These are phyloP conservation scores for Denticeps clupeoides DNA, from an alignment of 2,797 vertebrate species.

Conservation along the genomic window DNA sequence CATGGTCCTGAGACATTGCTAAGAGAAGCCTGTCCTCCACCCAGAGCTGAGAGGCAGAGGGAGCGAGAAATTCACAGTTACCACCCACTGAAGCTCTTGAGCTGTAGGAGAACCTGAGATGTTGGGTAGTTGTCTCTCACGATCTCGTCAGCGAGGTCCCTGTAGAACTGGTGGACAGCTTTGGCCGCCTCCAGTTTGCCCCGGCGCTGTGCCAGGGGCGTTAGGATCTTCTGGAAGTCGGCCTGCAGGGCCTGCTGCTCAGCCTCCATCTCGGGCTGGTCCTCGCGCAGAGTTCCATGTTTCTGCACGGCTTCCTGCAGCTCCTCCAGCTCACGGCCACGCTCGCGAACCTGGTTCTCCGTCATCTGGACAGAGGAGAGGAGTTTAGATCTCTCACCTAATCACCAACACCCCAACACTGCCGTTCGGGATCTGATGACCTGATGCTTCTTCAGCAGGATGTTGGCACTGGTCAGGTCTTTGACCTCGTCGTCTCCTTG, in stretches of 20 bases:
- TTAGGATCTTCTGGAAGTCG: constrained; percentile 73
- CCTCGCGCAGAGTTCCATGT: constrained; percentile 48
- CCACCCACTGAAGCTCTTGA: background rate
- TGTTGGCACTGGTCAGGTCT: constrained; percentile 85
- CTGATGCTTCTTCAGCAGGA: constrained; percentile 84
- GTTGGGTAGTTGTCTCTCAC: too few species aligned
- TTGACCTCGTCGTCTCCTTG: constrained; percentile 66
- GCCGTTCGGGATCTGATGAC: too few species aligned
- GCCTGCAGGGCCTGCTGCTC: constrained; percentile 65
- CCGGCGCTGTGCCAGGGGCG: constrained; percentile 67
- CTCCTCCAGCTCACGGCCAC: constrained; percentile 76
- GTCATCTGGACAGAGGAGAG: constrained; percentile 54
- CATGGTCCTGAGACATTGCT: constrained; percentile 73
- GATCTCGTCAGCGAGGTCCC: constrained; percentile 85
- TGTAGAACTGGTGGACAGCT: constrained; percentile 75
- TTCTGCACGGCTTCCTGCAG: constrained; percentile 61
- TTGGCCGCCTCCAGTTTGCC: constrained; percentile 73
- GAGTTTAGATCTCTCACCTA: too few species aligned
- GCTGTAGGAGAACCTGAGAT: too few species aligned
- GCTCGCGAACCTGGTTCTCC: constrained; percentile 79
- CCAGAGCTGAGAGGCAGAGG: constrained; percentile 68
- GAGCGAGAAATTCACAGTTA: background rate
- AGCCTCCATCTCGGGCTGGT: constrained; percentile 53
- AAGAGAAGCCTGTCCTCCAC: constrained; percentile 81
- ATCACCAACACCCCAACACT: too few species aligned